Base-by-base conservation (phyloP, 2,797 vertebrate species). In the Hapalemur alaotrensis region DNA sequence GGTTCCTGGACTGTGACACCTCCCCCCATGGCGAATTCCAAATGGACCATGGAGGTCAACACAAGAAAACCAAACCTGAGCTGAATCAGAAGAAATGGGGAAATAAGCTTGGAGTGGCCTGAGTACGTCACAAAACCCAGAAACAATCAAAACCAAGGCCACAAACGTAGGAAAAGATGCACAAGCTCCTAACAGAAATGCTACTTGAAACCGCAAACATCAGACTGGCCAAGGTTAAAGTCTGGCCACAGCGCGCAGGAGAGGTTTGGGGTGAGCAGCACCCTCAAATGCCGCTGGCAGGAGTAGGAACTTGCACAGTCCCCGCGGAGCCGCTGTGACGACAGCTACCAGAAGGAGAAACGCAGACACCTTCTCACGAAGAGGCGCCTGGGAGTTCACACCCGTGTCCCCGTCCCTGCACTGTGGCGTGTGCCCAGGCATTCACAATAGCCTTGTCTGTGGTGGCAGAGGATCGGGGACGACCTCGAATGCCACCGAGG, bases 391-490 rank as follows among this genome's bases (percentile, higher is more conserved):
- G 61, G 63, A 52, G 59, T 9, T 38, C 5, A 65, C 72, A 35
- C 4, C 2, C 2, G 7, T 18, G 0, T 20, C 15, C 35, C 15
- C 22, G 38, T 3, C 25, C 23, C 7, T 0, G 9, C 80, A 8
- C 35, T 38, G n/a, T 1, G 3, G 57, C 0, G 3, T 1, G 8
- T 7, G 54, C 5, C 5, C 54, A 6, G 54, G 54, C 54, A 0
- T 23, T 23, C 8, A 23, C 54, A 9, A 3, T 3, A 23, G 54
- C 11, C 3, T 23, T 43, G 28, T 65, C 2, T 38, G 48, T n/a
- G 4, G 54, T 1, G 46, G 48, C 63, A 23, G 32, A 75, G 57
- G 52, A 78, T 20, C 2, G 4, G 75, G 75, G 70, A 50, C 2
- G 28, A 41, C 8, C 22, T 15, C 12, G 63, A 22, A 63, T 3